Conservation (phyloP, 2,888 invertebrate species). For the Neelides folsomi region DNA sequence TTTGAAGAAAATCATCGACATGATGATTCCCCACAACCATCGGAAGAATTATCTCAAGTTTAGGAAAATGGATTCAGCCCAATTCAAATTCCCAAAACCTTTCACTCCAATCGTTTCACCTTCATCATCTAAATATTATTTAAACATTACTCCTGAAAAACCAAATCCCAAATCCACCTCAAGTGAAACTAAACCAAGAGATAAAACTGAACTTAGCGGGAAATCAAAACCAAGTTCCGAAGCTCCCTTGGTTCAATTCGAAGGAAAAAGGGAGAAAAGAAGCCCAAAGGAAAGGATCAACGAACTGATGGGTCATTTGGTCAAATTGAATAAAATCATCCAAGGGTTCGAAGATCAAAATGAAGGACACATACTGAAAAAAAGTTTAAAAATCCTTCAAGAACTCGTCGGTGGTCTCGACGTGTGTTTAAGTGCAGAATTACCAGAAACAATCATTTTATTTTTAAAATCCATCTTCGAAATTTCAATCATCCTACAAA, state of each 20-base stretch:
- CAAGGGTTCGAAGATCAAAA: neutral
- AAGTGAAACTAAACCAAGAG: no score
- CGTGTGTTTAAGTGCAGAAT: neutral
- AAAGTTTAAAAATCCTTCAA: neutral
- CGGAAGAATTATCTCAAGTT: no score
- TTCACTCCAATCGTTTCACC: no score
- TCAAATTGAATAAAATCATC: neutral
- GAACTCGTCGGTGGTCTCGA: neutral
- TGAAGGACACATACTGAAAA: neutral
- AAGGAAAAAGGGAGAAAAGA: neutral
- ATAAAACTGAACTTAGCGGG: no score
- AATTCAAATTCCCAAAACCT: no score
- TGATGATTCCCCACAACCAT: no score
- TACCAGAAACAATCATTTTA: neutral
- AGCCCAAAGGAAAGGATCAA: constrained; percentile 1
- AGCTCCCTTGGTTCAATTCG: neutral
- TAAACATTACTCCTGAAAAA: neutral
- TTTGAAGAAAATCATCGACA: no score
- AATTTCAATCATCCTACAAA: no score
- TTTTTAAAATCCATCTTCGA: neutral
- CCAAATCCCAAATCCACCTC: neutral
- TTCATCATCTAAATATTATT: neutral
- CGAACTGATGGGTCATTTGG: neutral
- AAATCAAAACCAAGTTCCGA: neutral
- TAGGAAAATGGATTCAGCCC: no score